Percentiles rank a stretch among this genome's conserved stretches.
These are phyloP conservation scores for Eulemur coronatus DNA, from an alignment of 2,797 vertebrate genomes.

Conservation along the genomic window DNA sequence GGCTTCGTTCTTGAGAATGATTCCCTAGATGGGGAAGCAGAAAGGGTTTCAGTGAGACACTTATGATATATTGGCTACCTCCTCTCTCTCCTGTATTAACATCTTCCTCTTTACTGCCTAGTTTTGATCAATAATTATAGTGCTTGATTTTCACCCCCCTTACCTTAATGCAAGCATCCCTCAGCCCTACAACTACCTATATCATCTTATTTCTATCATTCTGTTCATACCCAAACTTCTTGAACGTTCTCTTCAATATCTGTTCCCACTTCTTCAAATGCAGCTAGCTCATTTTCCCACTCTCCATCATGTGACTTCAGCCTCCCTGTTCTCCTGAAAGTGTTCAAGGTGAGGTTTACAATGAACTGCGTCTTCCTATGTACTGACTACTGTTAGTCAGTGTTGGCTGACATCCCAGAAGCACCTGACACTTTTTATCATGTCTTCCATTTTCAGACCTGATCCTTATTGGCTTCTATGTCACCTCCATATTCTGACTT, in stretches of 20 bases:
- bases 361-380: background rate
- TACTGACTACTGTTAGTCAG: background rate
- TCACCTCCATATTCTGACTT: background rate
- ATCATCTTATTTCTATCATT: too few species aligned
- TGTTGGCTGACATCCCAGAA: background rate
- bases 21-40: too few species aligned
- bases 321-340: background rate
- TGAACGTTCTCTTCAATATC: background rate
- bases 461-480: background rate
- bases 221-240: background rate
- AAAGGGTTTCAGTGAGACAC: too few species aligned
- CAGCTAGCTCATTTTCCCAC: background rate
- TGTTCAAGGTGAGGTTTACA: background rate
- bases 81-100: too few species aligned
- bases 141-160: too few species aligned
- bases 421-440: background rate
- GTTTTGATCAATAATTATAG: too few species aligned
- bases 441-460: background rate
- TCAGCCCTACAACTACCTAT: too few species aligned
- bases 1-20: too few species aligned
- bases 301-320: background rate
- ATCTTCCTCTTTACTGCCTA: too few species aligned
- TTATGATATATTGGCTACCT: too few species aligned
- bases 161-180: too few species aligned
- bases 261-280: background rate